Percentiles rank a stretch among this genome's conserved stretches.
Evolutionary conservation across 2,888 invertebrate species (phyloP).

Genomic region (Drosophila stalkeri): DNA sequence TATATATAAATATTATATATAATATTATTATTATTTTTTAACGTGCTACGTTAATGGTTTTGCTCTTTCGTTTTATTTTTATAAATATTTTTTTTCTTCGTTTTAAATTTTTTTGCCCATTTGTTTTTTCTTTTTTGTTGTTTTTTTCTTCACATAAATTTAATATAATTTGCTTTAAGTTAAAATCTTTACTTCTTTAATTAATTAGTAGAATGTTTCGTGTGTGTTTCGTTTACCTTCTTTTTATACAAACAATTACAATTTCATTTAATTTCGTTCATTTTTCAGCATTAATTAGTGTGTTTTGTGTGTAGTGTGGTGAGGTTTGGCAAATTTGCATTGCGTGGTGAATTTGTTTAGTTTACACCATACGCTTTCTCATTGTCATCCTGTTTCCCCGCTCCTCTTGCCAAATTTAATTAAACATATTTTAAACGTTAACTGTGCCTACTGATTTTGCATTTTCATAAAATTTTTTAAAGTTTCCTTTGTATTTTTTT

Average conservation of each 20-base stretch:
- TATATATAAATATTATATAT: constrained; percentile 39
- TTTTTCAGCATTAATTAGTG: constrained; percentile 33
- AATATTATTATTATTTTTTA: constrained; percentile 45
- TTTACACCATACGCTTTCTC: background rate
- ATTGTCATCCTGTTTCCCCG: background rate
- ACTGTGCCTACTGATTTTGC: constrained; percentile 42
- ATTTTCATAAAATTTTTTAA: constrained; percentile 12
- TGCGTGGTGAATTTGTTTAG: constrained; percentile 6
- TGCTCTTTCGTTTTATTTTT: constrained; percentile 15
- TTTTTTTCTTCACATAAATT: constrained; percentile 37
- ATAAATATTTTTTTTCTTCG: constrained; percentile 11
- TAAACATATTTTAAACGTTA: constrained; percentile 38
- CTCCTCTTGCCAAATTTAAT: constrained; percentile 17
- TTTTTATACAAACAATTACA: constrained; percentile 59
- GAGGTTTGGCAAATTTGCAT: constrained; percentile 20
- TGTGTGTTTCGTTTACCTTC: constrained; percentile 36
- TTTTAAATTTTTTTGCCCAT: constrained; percentile 13
- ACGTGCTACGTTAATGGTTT: constrained; percentile 57
- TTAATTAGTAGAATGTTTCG: constrained; percentile 67
- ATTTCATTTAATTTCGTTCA: constrained; percentile 31
- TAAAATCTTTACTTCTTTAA: constrained; percentile 66
- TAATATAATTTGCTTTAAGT: constrained; percentile 57
- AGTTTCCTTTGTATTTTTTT: constrained; percentile 19
- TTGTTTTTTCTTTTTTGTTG: constrained; percentile 17
- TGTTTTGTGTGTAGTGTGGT: constrained; percentile 24